These are phyloP conservation scores for Furcula furcula DNA, from an alignment of 2,888 invertebrate species.

Conservation along the genomic window DNA sequence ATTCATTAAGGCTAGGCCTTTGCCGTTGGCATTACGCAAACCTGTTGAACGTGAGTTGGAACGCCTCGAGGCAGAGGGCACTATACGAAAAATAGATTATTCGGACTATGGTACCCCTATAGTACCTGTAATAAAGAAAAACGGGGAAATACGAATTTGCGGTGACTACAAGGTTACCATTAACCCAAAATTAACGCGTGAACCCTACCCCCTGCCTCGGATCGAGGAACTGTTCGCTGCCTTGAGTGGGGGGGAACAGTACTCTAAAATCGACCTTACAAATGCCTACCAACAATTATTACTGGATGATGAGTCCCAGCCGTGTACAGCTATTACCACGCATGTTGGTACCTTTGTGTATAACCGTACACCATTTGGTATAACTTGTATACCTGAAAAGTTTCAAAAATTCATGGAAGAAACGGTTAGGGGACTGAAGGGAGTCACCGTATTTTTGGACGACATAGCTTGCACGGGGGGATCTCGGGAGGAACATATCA, in stretches of 20 bases:
- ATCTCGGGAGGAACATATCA: conserved; percentile 6
- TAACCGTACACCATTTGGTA: conserved; percentile 14
- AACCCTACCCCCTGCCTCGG: conserved; percentile 20
- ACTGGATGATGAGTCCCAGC: conserved; percentile 16
- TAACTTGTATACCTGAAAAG: conserved; percentile 23
- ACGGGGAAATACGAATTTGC: conserved; percentile 19
- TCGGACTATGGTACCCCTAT: conserved; percentile 33
- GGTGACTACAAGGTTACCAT: conserved; percentile 29
- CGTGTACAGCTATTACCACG: conserved; percentile 23
- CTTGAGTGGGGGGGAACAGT: conserved; percentile 17
- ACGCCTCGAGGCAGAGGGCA: conserved; percentile 20
- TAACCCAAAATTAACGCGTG: conserved; percentile 19
- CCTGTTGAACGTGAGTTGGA: conserved; percentile 24
- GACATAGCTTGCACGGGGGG: conserved; percentile 19
- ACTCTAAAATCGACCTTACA: conserved; percentile 23
- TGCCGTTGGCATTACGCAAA: conserved; percentile 23
- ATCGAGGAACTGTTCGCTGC: conserved; percentile 14
- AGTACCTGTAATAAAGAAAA: conserved; percentile 21
- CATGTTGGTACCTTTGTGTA: conserved; percentile 25
- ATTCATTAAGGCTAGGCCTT: conserved; percentile 15
- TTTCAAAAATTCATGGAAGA: conserved; percentile 27
- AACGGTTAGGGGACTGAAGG: conserved; percentile 12
- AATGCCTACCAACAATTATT: conserved; percentile 22
- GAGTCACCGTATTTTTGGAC: conserved; percentile 13
- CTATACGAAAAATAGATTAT: conserved; percentile 24